These are phyloP conservation scores for Diarsia dahlii DNA, from an alignment of 2,888 invertebrate species.

Conservation along the genomic window DNA sequence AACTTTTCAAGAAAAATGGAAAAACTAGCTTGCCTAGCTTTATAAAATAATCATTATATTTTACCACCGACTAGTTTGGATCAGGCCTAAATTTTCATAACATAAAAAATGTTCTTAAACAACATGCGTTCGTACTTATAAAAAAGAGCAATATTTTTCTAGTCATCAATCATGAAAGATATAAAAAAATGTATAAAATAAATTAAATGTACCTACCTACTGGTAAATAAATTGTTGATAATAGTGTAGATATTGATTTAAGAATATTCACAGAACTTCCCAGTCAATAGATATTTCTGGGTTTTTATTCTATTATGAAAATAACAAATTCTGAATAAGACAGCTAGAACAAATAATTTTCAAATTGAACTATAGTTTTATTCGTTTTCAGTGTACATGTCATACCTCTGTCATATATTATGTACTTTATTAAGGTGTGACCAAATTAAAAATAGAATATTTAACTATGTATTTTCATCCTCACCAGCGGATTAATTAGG, in stretches of 20 bases:
- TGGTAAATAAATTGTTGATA: constrained; percentile 27
- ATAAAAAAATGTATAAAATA: constrained; percentile 33
- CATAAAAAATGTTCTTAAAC: constrained; percentile 7
- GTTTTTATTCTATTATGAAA: constrained; percentile 18
- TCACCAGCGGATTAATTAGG: neutral
- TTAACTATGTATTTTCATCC: neutral
- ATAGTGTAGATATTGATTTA: constrained; percentile 29
- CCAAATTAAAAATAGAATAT: neutral
- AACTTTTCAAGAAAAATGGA: neutral
- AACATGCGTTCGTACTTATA: constrained; percentile 62
- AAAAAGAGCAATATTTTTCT: constrained; percentile 68
- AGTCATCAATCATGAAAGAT: constrained; percentile 60
- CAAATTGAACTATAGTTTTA: neutral
- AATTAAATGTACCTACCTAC: constrained; percentile 38
- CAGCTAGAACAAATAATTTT: constrained; percentile 4
- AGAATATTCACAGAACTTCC: constrained; percentile 6
- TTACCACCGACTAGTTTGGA: neutral
- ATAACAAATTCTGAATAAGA: neutral
- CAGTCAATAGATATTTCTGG: constrained; percentile 12
- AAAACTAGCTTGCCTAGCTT: no score
- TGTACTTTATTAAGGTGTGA: constrained; percentile 2
- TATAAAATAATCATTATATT: neutral
- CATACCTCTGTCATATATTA: neutral
- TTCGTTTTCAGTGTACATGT: neutral
- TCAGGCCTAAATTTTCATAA: constrained; percentile 49